These are phyloP conservation scores for Microchirus variegatus DNA, from an alignment of 2,797 vertebrate species.

Conservation along the genomic window DNA sequence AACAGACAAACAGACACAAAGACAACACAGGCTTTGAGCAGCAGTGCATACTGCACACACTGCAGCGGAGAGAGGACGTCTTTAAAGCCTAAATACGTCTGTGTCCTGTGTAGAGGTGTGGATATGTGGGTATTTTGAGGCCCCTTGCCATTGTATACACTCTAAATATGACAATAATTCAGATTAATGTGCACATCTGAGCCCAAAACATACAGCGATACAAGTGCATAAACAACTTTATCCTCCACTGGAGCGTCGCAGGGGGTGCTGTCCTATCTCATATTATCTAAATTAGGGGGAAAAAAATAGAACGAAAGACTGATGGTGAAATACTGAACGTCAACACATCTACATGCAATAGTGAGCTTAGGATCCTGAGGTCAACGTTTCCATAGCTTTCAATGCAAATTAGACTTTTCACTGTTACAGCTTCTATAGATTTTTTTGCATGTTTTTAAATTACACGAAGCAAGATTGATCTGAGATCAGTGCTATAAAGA, in stretches of 20 bases:
- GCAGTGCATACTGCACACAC: conserved; percentile 19
- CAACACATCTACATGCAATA: conserved; percentile 32
- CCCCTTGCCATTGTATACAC: conserved; percentile 36
- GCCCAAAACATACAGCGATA: conserved; percentile 24
- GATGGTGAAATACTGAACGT: conserved; percentile 12
- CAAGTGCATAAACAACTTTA: conserved; percentile 27
- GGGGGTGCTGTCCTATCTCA: no score
- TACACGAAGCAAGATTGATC: background rate
- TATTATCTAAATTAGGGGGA: conserved; percentile 16
- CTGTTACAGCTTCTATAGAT: conserved; percentile 8
- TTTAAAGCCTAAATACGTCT: conserved; percentile 35
- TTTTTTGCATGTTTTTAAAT: background rate
- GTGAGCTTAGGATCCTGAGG: conserved; percentile 3
- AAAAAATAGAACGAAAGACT: conserved; percentile 1
- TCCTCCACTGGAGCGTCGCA: no score
- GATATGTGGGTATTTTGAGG: conserved; percentile 14
- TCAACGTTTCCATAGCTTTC: no score
- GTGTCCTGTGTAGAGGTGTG: conserved; percentile 3
- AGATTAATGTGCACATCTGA: conserved; percentile 23
- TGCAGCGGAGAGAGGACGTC: no score
- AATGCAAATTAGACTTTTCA: conserved; percentile 34
- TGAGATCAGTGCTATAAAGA: background rate
- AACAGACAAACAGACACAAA: conserved; percentile 35
- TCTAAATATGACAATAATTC: conserved; percentile 31
- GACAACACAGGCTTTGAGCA: conserved; percentile 42